phyloP scores from a whole-genome alignment of 2,797 vertebrate species.

The Cossypha heuglini region DNA sequence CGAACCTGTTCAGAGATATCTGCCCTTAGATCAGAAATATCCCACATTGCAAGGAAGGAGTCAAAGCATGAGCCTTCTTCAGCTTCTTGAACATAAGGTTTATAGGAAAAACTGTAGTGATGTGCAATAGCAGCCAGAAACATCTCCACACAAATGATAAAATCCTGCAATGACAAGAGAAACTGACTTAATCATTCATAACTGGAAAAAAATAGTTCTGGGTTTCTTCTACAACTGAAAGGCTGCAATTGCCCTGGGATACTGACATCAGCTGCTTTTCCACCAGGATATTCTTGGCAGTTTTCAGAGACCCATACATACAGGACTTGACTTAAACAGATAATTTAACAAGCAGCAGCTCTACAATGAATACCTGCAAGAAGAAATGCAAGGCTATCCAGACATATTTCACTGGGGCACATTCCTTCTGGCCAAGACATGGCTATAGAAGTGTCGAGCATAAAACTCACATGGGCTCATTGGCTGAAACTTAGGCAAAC shows the following conservation, averaged over 20 bases:
- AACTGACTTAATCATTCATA: background rate
- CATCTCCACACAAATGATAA: constrained; percentile 98
- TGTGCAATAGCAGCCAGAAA: constrained; percentile 95
- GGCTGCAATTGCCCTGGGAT: background rate
- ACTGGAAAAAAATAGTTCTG: background rate
- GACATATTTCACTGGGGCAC: background rate
- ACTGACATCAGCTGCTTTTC: background rate
- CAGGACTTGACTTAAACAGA: background rate
- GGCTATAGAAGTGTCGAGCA: background rate
- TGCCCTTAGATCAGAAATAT: constrained; percentile 93
- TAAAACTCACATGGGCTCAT: background rate
- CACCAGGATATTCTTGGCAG: background rate
- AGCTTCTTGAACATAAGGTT: constrained; percentile 94
- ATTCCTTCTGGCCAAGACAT: background rate
- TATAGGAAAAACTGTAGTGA: constrained; percentile 96
- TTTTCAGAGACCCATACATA: background rate
- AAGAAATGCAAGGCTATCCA: background rate
- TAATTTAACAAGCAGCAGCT: background rate
- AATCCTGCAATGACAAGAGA: constrained; percentile 81
- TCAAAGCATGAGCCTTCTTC: constrained; percentile 97
- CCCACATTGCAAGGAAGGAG: constrained; percentile 98
- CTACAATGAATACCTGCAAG: background rate
- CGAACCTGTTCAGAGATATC: constrained; percentile 98
- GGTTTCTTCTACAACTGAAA: background rate
- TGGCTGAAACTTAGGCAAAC: background rate